phyloP scores from a whole-genome alignment of 2,797 vertebrate genomes.

The Channa striata region DNA sequence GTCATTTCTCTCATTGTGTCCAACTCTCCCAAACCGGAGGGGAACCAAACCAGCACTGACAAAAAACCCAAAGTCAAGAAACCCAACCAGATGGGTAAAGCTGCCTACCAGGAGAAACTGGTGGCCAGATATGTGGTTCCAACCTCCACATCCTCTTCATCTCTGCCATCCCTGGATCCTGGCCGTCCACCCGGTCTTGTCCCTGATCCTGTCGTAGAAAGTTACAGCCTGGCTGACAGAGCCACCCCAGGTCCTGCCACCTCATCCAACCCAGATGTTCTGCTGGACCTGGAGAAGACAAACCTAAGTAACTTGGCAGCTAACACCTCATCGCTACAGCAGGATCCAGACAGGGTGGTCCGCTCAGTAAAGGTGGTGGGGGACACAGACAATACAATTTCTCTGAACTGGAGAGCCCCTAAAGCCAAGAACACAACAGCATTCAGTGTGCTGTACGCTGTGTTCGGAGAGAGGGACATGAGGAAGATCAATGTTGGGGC shows the following conservation, averaged over 20 bases:
- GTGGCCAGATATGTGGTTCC: conserved; percentile 86
- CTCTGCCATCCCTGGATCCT: conserved; percentile 54
- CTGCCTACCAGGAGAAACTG: conserved; percentile 90
- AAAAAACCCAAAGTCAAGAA: conserved; percentile 84
- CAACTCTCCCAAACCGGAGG: conserved; percentile 84
- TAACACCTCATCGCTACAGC: conserved; percentile 85
- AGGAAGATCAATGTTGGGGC: conserved; percentile 89
- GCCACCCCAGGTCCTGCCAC: conserved; percentile 63
- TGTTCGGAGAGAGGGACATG: conserved; percentile 96
- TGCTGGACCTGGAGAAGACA: conserved; percentile 83
- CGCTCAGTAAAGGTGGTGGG: conserved; percentile 94
- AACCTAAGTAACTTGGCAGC: conserved; percentile 86
- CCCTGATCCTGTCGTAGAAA: conserved; percentile 70
- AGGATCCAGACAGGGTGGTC: conserved; percentile 87
- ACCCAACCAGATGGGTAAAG: conserved; percentile 80
- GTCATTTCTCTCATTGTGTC: conserved; percentile 92
- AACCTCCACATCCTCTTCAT: conserved; percentile 72
- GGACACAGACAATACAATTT: conserved; percentile 93
- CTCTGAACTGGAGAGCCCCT: conserved; percentile 92
- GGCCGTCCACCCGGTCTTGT: conserved; percentile 56
- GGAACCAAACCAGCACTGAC: conserved; percentile 74
- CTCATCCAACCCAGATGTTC: conserved; percentile 61
- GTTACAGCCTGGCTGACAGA: conserved; percentile 72
- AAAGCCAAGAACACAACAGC: conserved; percentile 89
- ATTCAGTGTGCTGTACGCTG: conserved; percentile 92